Evolutionary conservation across 2,888 invertebrate species (phyloP).

Genomic region (Trachelus stipa): DNA sequence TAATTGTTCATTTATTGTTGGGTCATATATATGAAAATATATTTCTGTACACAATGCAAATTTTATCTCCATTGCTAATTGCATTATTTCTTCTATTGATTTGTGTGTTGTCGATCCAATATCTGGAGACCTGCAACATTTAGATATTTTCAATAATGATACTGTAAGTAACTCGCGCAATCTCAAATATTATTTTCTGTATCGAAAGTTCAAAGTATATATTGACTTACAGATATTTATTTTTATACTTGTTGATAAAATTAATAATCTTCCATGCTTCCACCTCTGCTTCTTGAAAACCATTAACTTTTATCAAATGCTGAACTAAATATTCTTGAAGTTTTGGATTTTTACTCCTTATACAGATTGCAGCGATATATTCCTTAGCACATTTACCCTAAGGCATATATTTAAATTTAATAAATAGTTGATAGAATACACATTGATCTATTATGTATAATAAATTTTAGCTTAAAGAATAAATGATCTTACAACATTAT

Average conservation of each 20-base stretch:
- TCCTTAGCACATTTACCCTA: slow-evolving; percentile 70
- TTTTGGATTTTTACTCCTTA: slow-evolving; percentile 71
- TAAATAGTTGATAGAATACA: not conserved
- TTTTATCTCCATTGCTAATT: slow-evolving; percentile 48
- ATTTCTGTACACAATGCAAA: slow-evolving; percentile 53
- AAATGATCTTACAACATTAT: slow-evolving; percentile 67
- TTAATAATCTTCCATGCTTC: slow-evolving; percentile 66
- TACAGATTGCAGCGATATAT: slow-evolving; percentile 72
- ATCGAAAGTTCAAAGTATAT: not conserved
- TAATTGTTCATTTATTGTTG: slow-evolving; percentile 55
- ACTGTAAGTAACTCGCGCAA: not conserved
- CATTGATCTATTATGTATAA: not conserved
- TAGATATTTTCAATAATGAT: not conserved
- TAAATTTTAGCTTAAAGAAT: not conserved
- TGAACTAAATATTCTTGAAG: slow-evolving; percentile 77
- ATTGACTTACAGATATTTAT: slow-evolving; percentile 45
- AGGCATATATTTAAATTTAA: slow-evolving; percentile 2
- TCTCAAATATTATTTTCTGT: not conserved
- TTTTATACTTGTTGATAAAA: slow-evolving; percentile 50
- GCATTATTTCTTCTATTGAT: slow-evolving; percentile 58
- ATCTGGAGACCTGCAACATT: not conserved
- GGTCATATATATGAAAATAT: slow-evolving; percentile 60
- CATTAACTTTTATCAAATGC: slow-evolving; percentile 71
- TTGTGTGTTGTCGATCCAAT: slow-evolving; percentile 48
- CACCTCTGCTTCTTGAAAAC: slow-evolving; percentile 56